phyloP scores from a whole-genome alignment of 2,888 invertebrate genomes.

The Automeris io region DNA sequence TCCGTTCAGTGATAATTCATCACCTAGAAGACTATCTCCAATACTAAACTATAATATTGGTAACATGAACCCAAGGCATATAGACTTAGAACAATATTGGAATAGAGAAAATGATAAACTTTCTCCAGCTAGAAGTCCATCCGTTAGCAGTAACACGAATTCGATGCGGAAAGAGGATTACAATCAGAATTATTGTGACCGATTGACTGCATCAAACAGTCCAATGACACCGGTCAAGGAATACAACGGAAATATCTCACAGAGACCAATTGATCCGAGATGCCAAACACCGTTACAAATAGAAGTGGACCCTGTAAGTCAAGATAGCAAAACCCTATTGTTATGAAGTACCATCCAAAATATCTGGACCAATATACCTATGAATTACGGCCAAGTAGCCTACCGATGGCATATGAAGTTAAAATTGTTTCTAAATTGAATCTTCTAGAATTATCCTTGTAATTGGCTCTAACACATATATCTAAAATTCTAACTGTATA shows the following conservation, averaged over 20 bases:
- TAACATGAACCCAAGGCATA: slow-evolving; percentile 72
- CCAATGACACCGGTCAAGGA: slow-evolving; percentile 50
- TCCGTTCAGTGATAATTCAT: slow-evolving; percentile 66
- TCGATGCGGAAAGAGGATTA: slow-evolving; percentile 57
- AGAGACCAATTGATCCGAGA: slow-evolving; percentile 45
- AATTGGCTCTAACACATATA: too few relatives aligned
- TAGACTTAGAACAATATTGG: slow-evolving; percentile 64
- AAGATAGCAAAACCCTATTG: slow-evolving; percentile 17
- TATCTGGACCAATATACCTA: too few relatives aligned
- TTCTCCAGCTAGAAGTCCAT: slow-evolving; percentile 50
- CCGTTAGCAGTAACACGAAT: slow-evolving; percentile 45
- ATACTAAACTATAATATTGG: slow-evolving; percentile 69
- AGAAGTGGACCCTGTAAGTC: slow-evolving; percentile 83
- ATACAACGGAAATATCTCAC: slow-evolving; percentile 56
- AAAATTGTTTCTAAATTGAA: too few relatives aligned
- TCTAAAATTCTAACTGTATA: too few relatives aligned
- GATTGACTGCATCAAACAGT: slow-evolving; percentile 50
- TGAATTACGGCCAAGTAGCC: too few relatives aligned
- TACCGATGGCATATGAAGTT: too few relatives aligned
- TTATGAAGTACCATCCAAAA: too few relatives aligned
- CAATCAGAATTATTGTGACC: slow-evolving; percentile 64
- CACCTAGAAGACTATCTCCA: slow-evolving; percentile 62
- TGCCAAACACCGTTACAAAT: slow-evolving; percentile 77
- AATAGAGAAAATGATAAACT: slow-evolving; percentile 51
- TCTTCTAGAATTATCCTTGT: too few relatives aligned